Conservation (phyloP, 1,140 invertebrate genomes). For the Brachionus calyciflorus region DNA sequence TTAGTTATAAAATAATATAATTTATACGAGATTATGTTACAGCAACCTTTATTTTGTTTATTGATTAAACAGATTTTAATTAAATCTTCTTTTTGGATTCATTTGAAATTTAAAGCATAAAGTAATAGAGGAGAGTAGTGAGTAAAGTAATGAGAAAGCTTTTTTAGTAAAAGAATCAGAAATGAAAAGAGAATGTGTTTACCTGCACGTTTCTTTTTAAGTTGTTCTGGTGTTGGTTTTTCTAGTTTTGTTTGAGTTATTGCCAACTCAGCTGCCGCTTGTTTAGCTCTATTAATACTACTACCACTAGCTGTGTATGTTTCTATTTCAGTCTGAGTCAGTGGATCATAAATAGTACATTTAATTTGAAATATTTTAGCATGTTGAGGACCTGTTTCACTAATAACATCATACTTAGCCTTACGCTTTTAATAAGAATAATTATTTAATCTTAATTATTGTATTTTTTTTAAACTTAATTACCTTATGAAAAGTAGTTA, state of each 20-base stretch:
- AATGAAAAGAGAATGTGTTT: background rate
- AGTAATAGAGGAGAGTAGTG: too few relatives aligned
- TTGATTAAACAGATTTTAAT: too few relatives aligned
- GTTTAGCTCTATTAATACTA: slow-evolving; percentile 14
- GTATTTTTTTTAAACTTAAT: background rate
- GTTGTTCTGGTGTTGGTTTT: background rate
- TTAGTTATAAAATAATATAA: too few relatives aligned
- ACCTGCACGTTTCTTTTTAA: slow-evolving; percentile 17
- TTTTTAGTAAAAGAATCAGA: background rate
- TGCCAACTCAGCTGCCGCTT: slow-evolving; percentile 4
- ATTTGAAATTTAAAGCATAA: too few relatives aligned
- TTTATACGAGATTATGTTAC: too few relatives aligned
- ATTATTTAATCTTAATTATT: background rate
- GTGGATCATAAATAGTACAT: background rate
- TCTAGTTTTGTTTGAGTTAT: background rate
- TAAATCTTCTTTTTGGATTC: too few relatives aligned
- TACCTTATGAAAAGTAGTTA: slow-evolving; percentile 8
- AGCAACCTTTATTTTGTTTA: too few relatives aligned
- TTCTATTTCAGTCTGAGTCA: background rate
- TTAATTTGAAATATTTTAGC: slow-evolving; percentile 21
- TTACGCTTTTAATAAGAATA: background rate
- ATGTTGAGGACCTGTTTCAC: slow-evolving; percentile 11
- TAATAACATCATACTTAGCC: slow-evolving; percentile 7
- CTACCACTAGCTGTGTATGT: background rate
- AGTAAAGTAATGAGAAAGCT: too few relatives aligned